Conservation (phyloP, 2,888 invertebrate species). For the Machimus rusticus region DNA sequence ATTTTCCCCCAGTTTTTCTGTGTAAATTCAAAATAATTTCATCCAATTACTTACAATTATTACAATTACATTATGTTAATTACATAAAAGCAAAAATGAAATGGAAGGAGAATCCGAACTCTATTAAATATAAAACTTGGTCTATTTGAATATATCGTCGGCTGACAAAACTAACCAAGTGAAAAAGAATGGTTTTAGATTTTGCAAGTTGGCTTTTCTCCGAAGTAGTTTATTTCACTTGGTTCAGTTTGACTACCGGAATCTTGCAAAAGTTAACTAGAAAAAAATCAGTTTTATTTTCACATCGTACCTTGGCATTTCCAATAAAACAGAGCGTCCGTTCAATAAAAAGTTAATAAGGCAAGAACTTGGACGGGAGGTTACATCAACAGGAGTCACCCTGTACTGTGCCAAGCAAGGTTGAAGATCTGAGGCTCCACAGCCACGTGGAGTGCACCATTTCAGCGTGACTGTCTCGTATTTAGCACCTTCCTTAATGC, state of each 20-base stretch:
- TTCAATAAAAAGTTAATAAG: conserved; percentile 96
- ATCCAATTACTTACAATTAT: no score
- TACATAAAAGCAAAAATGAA: background rate
- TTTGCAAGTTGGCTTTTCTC: no score
- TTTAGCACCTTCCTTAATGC: conserved; percentile 76
- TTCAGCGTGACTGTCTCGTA: conserved; percentile 87
- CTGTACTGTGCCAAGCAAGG: conserved; percentile 86
- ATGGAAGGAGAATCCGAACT: no score
- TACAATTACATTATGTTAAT: background rate
- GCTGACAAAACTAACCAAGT: no score
- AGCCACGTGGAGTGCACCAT: conserved; percentile 96
- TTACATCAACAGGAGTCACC: conserved; percentile 95
- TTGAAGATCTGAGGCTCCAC: conserved; percentile 79
- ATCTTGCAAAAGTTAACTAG: background rate
- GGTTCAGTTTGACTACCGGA: no score
- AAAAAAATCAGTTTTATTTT: background rate
- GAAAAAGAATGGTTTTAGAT: no score
- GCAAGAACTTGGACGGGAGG: conserved; percentile 95
- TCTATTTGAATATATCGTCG: no score
- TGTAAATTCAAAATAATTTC: conserved; percentile 19
- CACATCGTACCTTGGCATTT: conserved; percentile 74
- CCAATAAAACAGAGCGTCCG: conserved; percentile 90
- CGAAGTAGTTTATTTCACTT: no score
- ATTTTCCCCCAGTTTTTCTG: conserved; percentile 81
- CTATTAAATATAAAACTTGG: no score